phyloP scores from a whole-genome alignment of 2,888 invertebrate species.

The Folsomia manolachei region DNA sequence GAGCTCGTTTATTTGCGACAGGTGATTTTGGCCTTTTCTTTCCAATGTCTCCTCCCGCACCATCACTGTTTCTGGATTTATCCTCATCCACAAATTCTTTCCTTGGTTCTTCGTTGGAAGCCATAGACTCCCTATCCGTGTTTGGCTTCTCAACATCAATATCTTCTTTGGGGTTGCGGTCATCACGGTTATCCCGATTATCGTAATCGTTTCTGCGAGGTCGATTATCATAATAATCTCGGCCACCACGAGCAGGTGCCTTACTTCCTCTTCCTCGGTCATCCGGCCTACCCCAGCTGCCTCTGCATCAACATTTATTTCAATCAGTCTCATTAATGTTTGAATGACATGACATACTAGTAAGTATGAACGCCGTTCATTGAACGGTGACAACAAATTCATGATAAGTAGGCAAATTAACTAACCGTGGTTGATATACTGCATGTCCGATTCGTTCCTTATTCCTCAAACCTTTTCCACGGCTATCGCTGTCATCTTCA shows the following conservation, averaged over 20 bases:
- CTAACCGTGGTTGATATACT: conserved; percentile 36
- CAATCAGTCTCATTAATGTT: not conserved
- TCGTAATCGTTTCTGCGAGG: conserved; percentile 22
- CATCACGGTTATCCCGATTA: too few relatives aligned
- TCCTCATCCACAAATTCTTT: conserved; percentile 26
- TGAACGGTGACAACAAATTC: too few relatives aligned
- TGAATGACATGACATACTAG: not conserved
- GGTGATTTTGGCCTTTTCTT: conserved; percentile 39
- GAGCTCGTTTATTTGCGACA: conserved; percentile 48
- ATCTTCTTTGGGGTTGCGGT: conserved; percentile 12
- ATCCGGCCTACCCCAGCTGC: conserved; percentile 21
- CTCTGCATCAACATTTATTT: not conserved
- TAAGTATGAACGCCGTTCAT: too few relatives aligned
- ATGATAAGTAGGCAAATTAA: too few relatives aligned
- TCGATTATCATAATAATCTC: conserved; percentile 29
- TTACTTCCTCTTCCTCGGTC: conserved; percentile 24
- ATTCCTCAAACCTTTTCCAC: conserved; percentile 23
- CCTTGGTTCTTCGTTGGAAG: conserved; percentile 20
- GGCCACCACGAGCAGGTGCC: conserved; percentile 12
- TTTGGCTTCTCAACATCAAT: conserved; percentile 24
- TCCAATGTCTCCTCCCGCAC: not conserved
- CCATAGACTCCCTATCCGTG: conserved; percentile 20
- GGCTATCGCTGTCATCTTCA: conserved; percentile 20
- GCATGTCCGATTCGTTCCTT: conserved; percentile 40
- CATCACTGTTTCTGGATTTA: conserved; percentile 22